Percentiles rank a stretch among this genome's conserved stretches.
These are phyloP conservation scores for Gnathonemus longibarbis DNA, from an alignment of 2,113 vertebrate species.

Conservation along the genomic window DNA sequence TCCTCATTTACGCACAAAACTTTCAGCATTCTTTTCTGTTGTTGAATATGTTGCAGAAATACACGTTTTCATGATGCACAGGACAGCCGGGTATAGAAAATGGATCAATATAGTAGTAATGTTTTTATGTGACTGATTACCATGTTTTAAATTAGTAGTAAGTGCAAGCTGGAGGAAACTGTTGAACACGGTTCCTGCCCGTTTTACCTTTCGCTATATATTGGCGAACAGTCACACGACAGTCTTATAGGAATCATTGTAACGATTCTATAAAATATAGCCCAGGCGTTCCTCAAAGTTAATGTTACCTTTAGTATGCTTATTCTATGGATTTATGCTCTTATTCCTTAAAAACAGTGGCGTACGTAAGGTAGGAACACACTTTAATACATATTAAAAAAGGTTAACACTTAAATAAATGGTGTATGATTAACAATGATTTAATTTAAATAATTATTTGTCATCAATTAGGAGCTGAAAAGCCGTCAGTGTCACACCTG, in stretches of 20 bases:
- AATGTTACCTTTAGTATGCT: background rate
- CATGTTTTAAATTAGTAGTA: background rate
- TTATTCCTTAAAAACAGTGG: background rate
- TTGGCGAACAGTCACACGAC: background rate
- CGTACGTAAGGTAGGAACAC: background rate
- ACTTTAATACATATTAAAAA: background rate
- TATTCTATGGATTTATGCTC: background rate
- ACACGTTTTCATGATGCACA: background rate
- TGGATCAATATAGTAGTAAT: background rate
- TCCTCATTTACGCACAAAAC: background rate
- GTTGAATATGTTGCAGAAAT: background rate
- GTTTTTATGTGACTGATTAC: background rate
- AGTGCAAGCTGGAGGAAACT: background rate
- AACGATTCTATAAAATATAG: background rate
- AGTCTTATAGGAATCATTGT: background rate
- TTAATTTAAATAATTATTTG: background rate
- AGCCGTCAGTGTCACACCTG: background rate
- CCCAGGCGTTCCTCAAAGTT: background rate
- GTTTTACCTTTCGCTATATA: background rate
- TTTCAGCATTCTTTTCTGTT: background rate
- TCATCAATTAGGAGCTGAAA: background rate
- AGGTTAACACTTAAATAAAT: background rate
- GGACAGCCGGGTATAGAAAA: background rate
- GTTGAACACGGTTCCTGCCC: background rate
- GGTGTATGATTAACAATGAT: background rate